These are phyloP conservation scores for Stegodyphus mimosarum DNA, from an alignment of 1,140 invertebrate species.

Conservation along the genomic window DNA sequence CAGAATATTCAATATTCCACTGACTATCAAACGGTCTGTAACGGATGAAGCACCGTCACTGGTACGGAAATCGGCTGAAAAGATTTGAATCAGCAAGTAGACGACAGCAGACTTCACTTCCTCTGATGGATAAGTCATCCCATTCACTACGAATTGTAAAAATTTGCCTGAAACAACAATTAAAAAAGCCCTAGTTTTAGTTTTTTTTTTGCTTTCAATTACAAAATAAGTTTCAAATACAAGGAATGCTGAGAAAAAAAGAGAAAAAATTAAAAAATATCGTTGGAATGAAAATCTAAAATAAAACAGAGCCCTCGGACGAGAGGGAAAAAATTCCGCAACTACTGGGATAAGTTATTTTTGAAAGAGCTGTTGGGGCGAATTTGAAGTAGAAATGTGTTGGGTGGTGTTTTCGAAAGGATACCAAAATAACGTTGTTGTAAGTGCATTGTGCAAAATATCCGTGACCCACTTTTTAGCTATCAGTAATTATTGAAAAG, in stretches of 20 bases:
- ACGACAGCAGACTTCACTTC: slow-evolving; percentile 12
- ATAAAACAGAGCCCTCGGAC: too few relatives aligned
- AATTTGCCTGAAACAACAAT: slow-evolving; percentile 17
- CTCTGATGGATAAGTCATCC: slow-evolving; percentile 31
- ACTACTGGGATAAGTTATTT: slow-evolving; percentile 28
- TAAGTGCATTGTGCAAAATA: slow-evolving; percentile 49
- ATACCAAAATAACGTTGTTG: slow-evolving; percentile 49
- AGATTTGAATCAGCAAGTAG: slow-evolving; percentile 33
- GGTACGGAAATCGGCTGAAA: background rate
- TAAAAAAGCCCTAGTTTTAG: too few relatives aligned
- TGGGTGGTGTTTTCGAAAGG: slow-evolving; percentile 26
- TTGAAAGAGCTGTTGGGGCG: slow-evolving; percentile 39
- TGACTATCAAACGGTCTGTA: background rate
- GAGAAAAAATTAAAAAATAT: too few relatives aligned
- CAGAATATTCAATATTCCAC: slow-evolving; percentile 33
- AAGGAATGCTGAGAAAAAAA: background rate
- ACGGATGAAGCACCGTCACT: background rate
- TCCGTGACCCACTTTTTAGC: slow-evolving; percentile 47
- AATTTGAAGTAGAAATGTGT: slow-evolving; percentile 47
- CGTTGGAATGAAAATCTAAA: too few relatives aligned
- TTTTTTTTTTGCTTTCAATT: too few relatives aligned
- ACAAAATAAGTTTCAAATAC: too few relatives aligned
- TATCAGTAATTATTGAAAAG: slow-evolving; percentile 37
- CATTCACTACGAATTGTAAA: background rate
- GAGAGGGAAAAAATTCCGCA: slow-evolving; percentile 27